Evolutionary conservation across 2,113 vertebrate genomes (phyloP).

Genomic region (Planiliza haematocheilus): DNA sequence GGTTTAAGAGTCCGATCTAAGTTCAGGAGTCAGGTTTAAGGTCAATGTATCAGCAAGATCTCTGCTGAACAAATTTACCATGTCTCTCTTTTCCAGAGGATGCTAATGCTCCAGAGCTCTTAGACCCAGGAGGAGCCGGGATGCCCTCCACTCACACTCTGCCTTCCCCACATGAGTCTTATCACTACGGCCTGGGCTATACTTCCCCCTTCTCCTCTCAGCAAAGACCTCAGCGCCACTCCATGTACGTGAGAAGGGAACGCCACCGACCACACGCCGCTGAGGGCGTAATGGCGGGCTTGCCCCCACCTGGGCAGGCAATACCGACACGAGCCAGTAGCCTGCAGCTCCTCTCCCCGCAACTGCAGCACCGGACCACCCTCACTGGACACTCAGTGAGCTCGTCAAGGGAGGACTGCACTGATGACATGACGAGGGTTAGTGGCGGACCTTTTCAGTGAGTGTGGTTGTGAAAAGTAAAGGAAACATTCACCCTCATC

Average conservation of each 20-base stretch:
- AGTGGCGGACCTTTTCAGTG: constrained; percentile 37
- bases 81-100: constrained; percentile 63
- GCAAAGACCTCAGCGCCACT: constrained; percentile 97
- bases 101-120: constrained; percentile 88
- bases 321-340: constrained; percentile 96
- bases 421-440: constrained; percentile 86
- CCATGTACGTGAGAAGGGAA: constrained; percentile 98
- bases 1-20: neutral
- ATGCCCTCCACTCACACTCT: constrained; percentile 91
- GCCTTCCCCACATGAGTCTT: constrained; percentile 94
- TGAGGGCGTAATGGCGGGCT: constrained; percentile 85
- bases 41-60: too few relatives aligned
- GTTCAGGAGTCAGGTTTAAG: neutral
- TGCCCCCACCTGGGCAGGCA: constrained; percentile 89
- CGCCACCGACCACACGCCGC: constrained; percentile 92
- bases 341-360: constrained; percentile 96
- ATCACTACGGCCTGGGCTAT: constrained; percentile 97
- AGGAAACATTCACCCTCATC: constrained; percentile 24
- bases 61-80: too few relatives aligned
- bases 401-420: constrained; percentile 90
- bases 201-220: constrained; percentile 98
- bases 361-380: constrained; percentile 91
- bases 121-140: constrained; percentile 84
- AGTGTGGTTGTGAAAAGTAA: neutral
- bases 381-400: constrained; percentile 87